Evolutionary conservation across 2,888 invertebrate species (phyloP).

Genomic region (Chymomyza amoena): DNA sequence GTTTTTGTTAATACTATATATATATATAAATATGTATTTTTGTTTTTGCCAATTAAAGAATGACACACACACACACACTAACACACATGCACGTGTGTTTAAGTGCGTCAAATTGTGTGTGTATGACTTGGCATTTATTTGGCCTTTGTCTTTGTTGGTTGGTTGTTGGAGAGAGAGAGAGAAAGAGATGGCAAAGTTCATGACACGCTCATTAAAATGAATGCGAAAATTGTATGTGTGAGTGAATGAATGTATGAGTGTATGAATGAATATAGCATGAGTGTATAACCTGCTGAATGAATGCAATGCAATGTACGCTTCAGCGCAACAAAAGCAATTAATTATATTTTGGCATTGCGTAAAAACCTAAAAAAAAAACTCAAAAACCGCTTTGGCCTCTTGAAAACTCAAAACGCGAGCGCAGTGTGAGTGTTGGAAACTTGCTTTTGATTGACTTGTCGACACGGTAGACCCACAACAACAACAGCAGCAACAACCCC

Average conservation of each 20-base stretch:
- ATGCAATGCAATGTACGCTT: background rate
- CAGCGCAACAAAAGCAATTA: constrained; percentile 6
- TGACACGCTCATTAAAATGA: constrained; percentile 6
- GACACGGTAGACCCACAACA: background rate
- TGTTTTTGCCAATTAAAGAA: constrained; percentile 7
- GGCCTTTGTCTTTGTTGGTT: background rate
- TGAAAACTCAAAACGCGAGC: background rate
- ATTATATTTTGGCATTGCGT: background rate
- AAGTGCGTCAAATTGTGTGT: background rate
- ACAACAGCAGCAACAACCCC: background rate
- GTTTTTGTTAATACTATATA: background rate
- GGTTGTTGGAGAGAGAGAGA: background rate
- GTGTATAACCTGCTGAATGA: background rate
- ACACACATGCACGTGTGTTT: background rate
- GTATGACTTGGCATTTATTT: background rate
- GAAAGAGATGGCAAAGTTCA: background rate
- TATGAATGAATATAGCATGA: background rate
- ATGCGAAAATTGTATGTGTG: background rate
- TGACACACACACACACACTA: background rate
- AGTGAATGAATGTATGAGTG: too few species aligned
- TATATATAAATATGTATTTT: background rate
- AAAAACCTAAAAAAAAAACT: background rate
- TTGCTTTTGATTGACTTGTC: background rate
- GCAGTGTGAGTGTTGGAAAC: background rate
- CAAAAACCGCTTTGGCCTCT: background rate